Evolutionary conservation across 2,888 invertebrate species (phyloP), one percentile per base, ranked within the genome.

Genomic region (Hydroisotoma schaefferi): DNA sequence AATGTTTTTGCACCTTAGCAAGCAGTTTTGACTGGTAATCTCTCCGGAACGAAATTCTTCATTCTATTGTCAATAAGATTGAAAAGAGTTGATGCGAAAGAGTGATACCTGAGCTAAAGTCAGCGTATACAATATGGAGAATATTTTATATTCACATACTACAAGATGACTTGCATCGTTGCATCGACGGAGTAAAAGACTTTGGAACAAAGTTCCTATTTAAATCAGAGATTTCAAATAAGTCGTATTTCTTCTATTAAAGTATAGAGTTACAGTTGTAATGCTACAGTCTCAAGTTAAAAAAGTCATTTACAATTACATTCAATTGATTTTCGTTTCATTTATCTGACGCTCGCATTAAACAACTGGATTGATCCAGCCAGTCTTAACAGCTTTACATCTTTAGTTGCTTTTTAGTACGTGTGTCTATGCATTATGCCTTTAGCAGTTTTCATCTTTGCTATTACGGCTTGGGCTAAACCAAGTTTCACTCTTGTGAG

Each of bases 321-420:
- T 40, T 15, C 8, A 40, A 40, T 40, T 40, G 40, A 40, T 40
- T 40, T 40, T 40, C 40, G 20, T 40, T 40, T 40, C 40, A 20
- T 40, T 40, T 40, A 40, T 40, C 20, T 40, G 20, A 18, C 40
- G 20, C 15, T 20, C 40, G 40, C n/a, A 40, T 40, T 40, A 40
- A 18, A 40, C 15, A 40, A 40, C 40, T 40, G 40, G 40, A 40
- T 40, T 40, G 8, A 20, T 40, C 40, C 5, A 40, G 20, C 15
- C n/a, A 10, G n/a, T 8, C n/a, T 40, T 40, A 40, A n/a, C n/a
- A n/a, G n/a, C n/a, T n/a, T n/a, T n/a, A n/a, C n/a, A n/a, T n/a
- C n/a, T n/a, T n/a, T n/a, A n/a, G n/a, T n/a, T n/a, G n/a, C n/a
- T n/a, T n/a, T n/a, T n/a, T n/a, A n/a, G n/a, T n/a, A n/a, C n/a